Conservation (phyloP, 2,113 vertebrate genomes). For the Cichladusa arquata region DNA sequence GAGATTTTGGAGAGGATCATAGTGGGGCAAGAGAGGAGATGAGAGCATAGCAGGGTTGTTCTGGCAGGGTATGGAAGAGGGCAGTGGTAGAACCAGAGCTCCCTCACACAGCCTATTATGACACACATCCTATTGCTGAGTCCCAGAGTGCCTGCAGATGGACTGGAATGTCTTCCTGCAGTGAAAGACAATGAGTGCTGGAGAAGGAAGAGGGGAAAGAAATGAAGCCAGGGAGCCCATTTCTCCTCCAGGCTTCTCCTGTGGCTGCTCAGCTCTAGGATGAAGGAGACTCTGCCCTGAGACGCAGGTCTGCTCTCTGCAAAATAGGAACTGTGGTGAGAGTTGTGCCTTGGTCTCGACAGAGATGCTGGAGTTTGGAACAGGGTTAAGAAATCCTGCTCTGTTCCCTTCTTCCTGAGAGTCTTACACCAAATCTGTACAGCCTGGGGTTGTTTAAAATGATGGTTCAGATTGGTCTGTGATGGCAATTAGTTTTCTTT, state of each 20-base stretch:
- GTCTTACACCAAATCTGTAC: not conserved
- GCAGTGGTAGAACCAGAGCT: not conserved
- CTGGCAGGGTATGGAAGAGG: not conserved
- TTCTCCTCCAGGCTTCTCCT: not conserved
- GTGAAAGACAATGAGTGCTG: not conserved
- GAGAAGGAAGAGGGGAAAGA: not conserved
- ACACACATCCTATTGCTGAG: not conserved
- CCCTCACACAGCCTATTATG: not conserved
- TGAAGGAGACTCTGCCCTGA: not conserved
- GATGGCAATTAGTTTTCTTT: not conserved
- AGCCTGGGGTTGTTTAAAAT: not conserved
- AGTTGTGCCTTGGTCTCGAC: accelerated
- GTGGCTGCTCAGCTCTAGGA: not conserved
- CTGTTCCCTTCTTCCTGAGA: not conserved
- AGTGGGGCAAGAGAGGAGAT: not conserved
- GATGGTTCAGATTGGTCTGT: not conserved
- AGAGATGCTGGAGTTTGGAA: not conserved
- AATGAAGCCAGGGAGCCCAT: not conserved
- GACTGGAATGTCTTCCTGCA: not conserved
- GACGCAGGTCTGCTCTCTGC: not conserved
- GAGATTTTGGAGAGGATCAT: not conserved
- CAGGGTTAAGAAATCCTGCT: not conserved
- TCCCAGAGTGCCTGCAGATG: not conserved
- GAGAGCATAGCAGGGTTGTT: not conserved
- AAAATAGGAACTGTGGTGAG: not conserved